These are phyloP conservation scores for Eulacestoma nigropectus DNA, from an alignment of 2,113 vertebrate species.

Conservation along the genomic window DNA sequence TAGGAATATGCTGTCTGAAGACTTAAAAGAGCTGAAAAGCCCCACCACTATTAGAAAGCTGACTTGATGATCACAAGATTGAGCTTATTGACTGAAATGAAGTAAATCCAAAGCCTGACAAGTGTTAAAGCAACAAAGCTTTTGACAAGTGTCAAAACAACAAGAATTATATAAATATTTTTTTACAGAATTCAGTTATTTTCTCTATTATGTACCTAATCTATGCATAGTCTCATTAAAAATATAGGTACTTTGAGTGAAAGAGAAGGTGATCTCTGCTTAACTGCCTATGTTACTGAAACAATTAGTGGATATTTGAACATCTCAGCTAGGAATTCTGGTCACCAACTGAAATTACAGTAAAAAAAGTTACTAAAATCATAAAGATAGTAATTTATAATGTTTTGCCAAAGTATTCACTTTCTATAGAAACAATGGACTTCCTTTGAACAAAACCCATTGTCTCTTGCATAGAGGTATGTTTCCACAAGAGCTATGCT, in stretches of 20 bases:
- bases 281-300: not conserved
- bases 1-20: not conserved
- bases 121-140: not conserved
- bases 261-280: not conserved
- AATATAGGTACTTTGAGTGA: not conserved
- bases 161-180: not conserved
- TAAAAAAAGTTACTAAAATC: not conserved
- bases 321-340: not conserved
- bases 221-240: not conserved
- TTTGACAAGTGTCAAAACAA: not conserved
- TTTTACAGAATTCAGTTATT: not conserved
- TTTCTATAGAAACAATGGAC: not conserved
- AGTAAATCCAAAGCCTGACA: not conserved
- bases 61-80: not conserved
- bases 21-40: not conserved
- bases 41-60: not conserved
- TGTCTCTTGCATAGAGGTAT: not conserved
- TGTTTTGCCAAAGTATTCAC: not conserved
- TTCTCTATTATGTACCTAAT: not conserved
- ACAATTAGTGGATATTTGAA: not conserved
- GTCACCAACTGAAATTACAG: not conserved
- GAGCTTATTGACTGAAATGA: not conserved
- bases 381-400: not conserved
- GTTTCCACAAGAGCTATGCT: not conserved
- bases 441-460: not conserved